Percentiles rank a stretch among this genome's conserved stretches.
Evolutionary conservation across 2,888 invertebrate species (phyloP).

Genomic region (Calameuta pallipes): DNA sequence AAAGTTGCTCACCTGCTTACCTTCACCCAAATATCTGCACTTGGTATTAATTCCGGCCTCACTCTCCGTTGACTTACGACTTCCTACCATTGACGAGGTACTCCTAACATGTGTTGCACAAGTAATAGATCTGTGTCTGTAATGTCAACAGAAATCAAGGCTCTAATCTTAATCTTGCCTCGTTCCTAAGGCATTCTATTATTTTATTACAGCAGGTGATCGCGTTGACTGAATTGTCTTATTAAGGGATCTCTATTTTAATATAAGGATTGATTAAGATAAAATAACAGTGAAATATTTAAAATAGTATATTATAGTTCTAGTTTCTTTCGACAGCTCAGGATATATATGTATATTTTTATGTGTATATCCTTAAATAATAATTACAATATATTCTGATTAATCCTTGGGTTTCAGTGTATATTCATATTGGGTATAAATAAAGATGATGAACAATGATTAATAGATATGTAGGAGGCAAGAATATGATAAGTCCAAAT

Average conservation of each 20-base stretch:
- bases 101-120: background rate
- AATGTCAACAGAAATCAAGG: background rate
- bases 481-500: conserved; percentile 10
- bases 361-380: background rate
- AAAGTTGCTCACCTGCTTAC: conserved; percentile 51
- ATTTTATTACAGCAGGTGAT: background rate
- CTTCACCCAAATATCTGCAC: conserved; percentile 51
- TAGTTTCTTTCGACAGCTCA: background rate
- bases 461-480: background rate
- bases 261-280: background rate
- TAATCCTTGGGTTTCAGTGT: background rate
- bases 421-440: background rate
- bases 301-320: background rate
- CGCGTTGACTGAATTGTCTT: background rate
- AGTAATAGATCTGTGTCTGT: background rate
- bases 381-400: background rate
- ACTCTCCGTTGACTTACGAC: background rate
- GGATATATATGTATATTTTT: background rate
- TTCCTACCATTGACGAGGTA: background rate
- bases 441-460: background rate
- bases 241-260: background rate
- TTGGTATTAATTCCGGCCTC: conserved; percentile 42
- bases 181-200: background rate
- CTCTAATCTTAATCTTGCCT: background rate
- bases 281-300: background rate